Base-by-base conservation (phyloP, 2,888 invertebrate species). In the Ptilodon capucinus region DNA sequence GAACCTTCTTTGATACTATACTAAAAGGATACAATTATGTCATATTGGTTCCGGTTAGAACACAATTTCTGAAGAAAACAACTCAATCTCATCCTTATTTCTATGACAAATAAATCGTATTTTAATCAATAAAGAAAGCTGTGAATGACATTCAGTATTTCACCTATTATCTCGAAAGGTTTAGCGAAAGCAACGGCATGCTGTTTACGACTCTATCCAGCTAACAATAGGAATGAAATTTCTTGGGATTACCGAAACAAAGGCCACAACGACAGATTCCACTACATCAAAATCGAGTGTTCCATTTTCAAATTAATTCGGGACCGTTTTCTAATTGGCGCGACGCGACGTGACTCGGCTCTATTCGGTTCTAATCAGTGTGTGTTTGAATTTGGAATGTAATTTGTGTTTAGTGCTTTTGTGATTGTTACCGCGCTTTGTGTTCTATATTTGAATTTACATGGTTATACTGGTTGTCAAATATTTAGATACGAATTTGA, bases 231-330 rank as follows among this genome's bases (percentile, higher is more conserved):
- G 59, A 61, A 56, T 47, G 40, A 39, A 40, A 62, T 54, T 71
- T 17, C 46, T 14, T 39, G 63, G 48, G 32, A 35, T 23, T 36
- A 23, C 21, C 34, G 18, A 40, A 51, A 65, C 63, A 67, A 65
- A 59, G 54, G 51, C 54, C 48, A 46, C 50, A 54, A 40, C 52
- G 86, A 85, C 86, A 84, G 76, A 74, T 77, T 78, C 82, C 86
- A 87, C 86, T 90, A 87, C 84, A 86, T 91, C 90, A 91, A 87
- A 86, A 84, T 89, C 83, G 86, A 90, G 89, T 83, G 87, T 84
- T 86, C 87, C 79, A 84, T 88, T 89, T 90, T 88, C 83, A 81
- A 89, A 88, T 89, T 87, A 88, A 88, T 87, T 86, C 81, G 68
- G 81, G 74, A 76, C 79, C 63, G 83, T 84, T 85, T 86, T 86